These are phyloP conservation scores for Yasuhikotakia modesta DNA, from an alignment of 2,797 vertebrate genomes.

Conservation along the genomic window DNA sequence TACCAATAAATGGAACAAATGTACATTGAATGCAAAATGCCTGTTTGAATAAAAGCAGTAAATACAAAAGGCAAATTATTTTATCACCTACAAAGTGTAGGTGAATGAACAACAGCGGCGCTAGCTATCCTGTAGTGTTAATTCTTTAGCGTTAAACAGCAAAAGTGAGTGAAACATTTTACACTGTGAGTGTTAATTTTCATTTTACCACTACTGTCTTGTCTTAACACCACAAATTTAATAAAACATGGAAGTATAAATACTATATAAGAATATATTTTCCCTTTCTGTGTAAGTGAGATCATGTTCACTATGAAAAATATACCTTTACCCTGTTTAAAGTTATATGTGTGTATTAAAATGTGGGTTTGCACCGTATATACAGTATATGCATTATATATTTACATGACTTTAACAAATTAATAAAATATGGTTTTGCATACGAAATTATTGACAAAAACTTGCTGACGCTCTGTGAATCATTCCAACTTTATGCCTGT, in stretches of 20 bases:
- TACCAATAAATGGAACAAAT: too few species aligned
- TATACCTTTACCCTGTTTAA: too few species aligned
- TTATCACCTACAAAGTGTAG: too few species aligned
- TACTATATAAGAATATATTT: too few species aligned
- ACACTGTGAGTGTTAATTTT: background rate
- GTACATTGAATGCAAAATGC: too few species aligned
- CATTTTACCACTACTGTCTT: background rate
- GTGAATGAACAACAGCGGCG: background rate
- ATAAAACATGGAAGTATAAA: background rate
- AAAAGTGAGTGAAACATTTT: background rate
- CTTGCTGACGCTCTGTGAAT: background rate
- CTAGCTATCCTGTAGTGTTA: background rate
- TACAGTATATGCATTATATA: background rate
- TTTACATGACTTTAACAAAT: background rate
- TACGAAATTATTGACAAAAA: background rate
- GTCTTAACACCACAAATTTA: background rate
- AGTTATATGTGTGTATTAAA: too few species aligned
- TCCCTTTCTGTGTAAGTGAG: too few species aligned
- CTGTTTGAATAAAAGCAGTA: too few species aligned
- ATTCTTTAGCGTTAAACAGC: background rate
- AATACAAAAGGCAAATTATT: too few species aligned
- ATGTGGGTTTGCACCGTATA: too few species aligned
- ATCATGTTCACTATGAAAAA: too few species aligned
- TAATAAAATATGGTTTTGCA: background rate
- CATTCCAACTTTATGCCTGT: slow-evolving; percentile 15